A percentile compares a stretch with the other conserved stretches of the same genome.
Conservation (phyloP, 2,888 invertebrate species). For the Macrosiphum euphorbiae region DNA sequence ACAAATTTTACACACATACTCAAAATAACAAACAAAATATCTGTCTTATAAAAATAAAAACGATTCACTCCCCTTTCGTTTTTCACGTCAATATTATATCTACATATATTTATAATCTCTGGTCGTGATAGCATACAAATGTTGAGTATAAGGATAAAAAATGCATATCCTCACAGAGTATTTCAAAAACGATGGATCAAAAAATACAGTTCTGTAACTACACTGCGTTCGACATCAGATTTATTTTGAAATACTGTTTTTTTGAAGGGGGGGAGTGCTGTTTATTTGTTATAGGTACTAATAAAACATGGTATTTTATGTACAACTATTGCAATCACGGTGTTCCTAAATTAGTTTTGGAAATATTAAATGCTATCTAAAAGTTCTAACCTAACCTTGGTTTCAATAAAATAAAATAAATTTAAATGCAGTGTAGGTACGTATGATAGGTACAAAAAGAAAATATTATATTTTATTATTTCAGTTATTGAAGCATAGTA, state of each 20-base stretch:
- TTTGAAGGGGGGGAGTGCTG: not conserved
- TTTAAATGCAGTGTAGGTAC: not conserved
- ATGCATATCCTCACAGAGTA: not conserved
- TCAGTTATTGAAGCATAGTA: not conserved
- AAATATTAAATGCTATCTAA: not conserved
- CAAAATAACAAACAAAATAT: slow-evolving; percentile 20
- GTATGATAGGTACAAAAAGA: rapidly evolving
- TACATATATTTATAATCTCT: not conserved
- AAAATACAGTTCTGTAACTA: not conserved
- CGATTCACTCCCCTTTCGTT: not conserved
- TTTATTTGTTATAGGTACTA: not conserved
- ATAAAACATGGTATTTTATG: not conserved
- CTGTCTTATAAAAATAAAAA: not conserved
- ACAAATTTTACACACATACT: not conserved
- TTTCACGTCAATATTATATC: not conserved
- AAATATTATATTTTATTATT: not conserved
- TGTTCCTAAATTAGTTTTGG: not conserved
- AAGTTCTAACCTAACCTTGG: too few relatives aligned
- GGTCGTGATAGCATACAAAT: not conserved
- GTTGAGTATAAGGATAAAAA: not conserved
- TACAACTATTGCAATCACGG: not conserved
- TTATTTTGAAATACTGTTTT: not conserved
- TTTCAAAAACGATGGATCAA: not conserved
- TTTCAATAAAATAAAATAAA: too few relatives aligned
- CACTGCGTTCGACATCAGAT: not conserved